These are phyloP conservation scores for Agriopis leucophaearia DNA, from an alignment of 2,888 invertebrate species.

Conservation along the genomic window DNA sequence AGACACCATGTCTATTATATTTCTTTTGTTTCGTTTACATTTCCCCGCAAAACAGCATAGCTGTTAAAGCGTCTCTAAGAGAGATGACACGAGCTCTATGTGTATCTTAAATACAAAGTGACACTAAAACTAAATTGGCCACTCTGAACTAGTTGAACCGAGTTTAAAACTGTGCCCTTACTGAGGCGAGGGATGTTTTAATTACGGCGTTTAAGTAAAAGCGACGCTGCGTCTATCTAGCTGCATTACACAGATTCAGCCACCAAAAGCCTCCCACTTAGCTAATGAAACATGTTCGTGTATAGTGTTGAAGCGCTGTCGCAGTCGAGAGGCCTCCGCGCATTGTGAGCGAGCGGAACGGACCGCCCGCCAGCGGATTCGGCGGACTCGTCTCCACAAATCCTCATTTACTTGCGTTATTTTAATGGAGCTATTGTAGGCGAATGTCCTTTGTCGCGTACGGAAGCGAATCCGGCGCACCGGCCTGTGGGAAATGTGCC, in stretches of 20 bases:
- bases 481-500: slow-evolving; percentile 78
- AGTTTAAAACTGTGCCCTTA: slow-evolving; percentile 83
- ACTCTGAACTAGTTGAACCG: slow-evolving; percentile 79
- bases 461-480: slow-evolving; percentile 73
- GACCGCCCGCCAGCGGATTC: slow-evolving; percentile 68
- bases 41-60: not conserved
- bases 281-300: slow-evolving; percentile 87
- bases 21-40: not conserved
- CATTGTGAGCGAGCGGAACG: slow-evolving; percentile 73
- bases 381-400: slow-evolving; percentile 81
- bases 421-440: slow-evolving; percentile 86
- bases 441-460: slow-evolving; percentile 83
- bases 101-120: slow-evolving; percentile 69
- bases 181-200: slow-evolving; percentile 77
- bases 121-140: slow-evolving; percentile 83
- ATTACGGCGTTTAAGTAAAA: slow-evolving; percentile 86
- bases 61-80: slow-evolving; percentile 4
- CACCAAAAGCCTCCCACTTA: slow-evolving; percentile 87
- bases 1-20: too few species aligned
- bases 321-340: slow-evolving; percentile 62
- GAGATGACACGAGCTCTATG: slow-evolving; percentile 47
- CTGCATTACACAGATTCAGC: slow-evolving; percentile 85
- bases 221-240: slow-evolving; percentile 80
- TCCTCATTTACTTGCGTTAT: slow-evolving; percentile 87
- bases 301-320: slow-evolving; percentile 81